These are phyloP conservation scores for Philopedon plagiatum DNA, from an alignment of 2,888 invertebrate genomes.

Conservation along the genomic window DNA sequence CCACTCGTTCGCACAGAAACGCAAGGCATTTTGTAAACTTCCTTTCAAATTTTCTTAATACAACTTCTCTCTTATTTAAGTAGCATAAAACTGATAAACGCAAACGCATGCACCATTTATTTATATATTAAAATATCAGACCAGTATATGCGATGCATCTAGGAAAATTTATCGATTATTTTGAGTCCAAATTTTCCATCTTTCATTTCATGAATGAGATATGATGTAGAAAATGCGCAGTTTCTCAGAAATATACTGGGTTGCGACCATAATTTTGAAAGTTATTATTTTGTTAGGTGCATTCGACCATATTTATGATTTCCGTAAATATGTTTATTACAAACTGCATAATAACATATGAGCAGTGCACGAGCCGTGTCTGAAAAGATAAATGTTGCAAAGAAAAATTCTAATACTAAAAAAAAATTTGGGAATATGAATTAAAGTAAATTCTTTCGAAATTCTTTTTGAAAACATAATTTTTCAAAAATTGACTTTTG, in stretches of 20 bases:
- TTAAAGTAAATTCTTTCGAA: too few species aligned
- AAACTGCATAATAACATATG: too few species aligned
- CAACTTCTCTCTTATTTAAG: background rate
- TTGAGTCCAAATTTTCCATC: conserved; percentile 1
- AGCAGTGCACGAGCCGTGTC: too few species aligned
- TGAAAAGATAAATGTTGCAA: too few species aligned
- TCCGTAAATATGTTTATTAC: background rate
- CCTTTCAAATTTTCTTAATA: background rate
- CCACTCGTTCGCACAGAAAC: background rate
- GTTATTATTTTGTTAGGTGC: background rate
- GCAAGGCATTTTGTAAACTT: background rate
- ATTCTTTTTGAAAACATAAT: too few species aligned
- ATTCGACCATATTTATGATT: background rate
- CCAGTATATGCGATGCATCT: background rate
- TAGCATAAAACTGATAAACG: background rate
- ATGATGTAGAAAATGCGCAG: background rate
- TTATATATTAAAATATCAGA: conserved; percentile 4
- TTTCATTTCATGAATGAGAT: conserved; percentile 9
- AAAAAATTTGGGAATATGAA: too few species aligned
- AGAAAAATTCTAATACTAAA: too few species aligned
- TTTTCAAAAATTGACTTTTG: too few species aligned
- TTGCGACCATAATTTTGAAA: background rate
- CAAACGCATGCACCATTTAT: background rate
- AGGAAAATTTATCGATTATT: background rate
- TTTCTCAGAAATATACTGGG: background rate